Evolutionary conservation across 2,888 invertebrate species (phyloP).

Genomic region (Yponomeuta cagnagella): DNA sequence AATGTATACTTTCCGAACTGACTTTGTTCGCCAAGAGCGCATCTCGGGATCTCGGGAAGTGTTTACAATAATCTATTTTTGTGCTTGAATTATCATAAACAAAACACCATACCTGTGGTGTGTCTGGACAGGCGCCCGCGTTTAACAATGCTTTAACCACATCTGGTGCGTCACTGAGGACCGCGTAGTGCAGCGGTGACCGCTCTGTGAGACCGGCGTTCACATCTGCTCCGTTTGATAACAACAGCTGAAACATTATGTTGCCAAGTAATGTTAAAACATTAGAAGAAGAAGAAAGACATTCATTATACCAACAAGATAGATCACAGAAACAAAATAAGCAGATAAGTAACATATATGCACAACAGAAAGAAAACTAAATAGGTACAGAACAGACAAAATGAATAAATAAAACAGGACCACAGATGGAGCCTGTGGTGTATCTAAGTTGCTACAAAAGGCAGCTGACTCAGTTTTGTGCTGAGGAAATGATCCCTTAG

Average conservation of each 20-base stretch:
- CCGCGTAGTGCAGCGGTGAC: conserved; percentile 90
- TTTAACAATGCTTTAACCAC: conserved; percentile 84
- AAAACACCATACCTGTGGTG: conserved; percentile 79
- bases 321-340: too few relatives aligned
- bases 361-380: too few relatives aligned
- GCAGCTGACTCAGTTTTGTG: too few relatives aligned
- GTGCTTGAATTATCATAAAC: conserved; percentile 9
- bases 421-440: too few relatives aligned
- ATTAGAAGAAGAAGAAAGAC: too few relatives aligned
- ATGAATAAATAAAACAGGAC: too few relatives aligned
- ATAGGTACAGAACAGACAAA: too few relatives aligned
- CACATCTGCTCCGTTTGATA: conserved; percentile 86
- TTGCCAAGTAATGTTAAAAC: too few relatives aligned
- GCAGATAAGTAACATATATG: too few relatives aligned
- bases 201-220: conserved; percentile 82
- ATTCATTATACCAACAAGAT: too few relatives aligned
- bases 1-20: neutral
- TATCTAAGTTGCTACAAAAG: too few relatives aligned
- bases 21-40: neutral
- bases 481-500: too few relatives aligned
- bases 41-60: neutral
- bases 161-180: conserved; percentile 83
- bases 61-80: conserved; percentile 12
- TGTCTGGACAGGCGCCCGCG: conserved; percentile 88
- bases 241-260: conserved; percentile 67